Conservation (phyloP, 2,113 vertebrate genomes). For the Progne subis region DNA sequence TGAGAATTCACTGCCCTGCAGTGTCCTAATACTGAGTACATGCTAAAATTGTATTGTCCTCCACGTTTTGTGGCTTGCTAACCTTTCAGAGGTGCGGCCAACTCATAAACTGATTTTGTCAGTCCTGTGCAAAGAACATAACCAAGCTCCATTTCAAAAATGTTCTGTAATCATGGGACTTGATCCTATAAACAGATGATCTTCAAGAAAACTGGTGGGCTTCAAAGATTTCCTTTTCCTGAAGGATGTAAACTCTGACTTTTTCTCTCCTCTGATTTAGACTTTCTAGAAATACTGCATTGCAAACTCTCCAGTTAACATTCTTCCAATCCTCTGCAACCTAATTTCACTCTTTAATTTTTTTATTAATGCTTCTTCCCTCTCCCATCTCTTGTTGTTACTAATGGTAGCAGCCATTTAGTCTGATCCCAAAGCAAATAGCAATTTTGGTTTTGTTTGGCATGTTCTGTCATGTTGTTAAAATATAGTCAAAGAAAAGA, state of each 20-base stretch:
- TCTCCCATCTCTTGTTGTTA: background rate
- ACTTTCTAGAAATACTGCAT: background rate
- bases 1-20: background rate
- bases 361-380: background rate
- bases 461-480: background rate
- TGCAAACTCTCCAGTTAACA: background rate
- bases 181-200: background rate
- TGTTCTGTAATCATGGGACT: background rate
- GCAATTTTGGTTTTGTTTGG: background rate
- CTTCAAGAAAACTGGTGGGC: background rate
- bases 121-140: background rate
- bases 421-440: background rate
- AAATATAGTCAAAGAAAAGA: background rate
- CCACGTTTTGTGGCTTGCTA: background rate
- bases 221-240: background rate
- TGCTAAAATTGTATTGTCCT: background rate
- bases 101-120: background rate
- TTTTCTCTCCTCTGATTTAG: background rate
- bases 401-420: background rate
- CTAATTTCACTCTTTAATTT: background rate
- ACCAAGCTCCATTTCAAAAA: background rate
- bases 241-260: background rate
- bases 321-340: background rate
- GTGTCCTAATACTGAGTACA: rapidly evolving
- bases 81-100: background rate